Percentiles rank a stretch among this genome's conserved stretches.
phyloP scores from a whole-genome alignment of 2,888 invertebrate genomes.

The Barypeithes pellucidus region DNA sequence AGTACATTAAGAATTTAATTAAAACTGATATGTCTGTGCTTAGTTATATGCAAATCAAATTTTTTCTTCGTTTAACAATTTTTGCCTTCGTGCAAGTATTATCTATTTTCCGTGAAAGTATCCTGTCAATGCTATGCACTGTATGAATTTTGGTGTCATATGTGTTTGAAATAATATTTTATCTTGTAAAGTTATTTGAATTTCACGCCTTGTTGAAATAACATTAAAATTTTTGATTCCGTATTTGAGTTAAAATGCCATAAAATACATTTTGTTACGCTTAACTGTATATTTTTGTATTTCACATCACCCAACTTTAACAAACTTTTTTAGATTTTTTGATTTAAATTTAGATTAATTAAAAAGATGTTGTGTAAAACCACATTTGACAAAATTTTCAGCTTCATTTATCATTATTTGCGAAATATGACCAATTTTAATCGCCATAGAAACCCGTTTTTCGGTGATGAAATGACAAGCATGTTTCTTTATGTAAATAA shows the following conservation, averaged over 20 bases:
- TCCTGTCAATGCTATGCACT: no score
- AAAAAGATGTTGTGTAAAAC: conserved; percentile 6
- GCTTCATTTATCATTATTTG: conserved; percentile 2
- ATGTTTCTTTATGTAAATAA: neutral
- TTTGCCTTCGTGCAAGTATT: no score
- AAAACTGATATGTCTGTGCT: no score
- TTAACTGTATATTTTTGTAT: neutral
- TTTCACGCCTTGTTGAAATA: neutral
- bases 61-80: no score
- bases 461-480: neutral
- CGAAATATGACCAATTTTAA: neutral
- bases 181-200: no score
- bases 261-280: neutral
- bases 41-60: no score
- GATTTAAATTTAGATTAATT: neutral
- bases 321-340: neutral
- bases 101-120: no score
- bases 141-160: no score
- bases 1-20: no score
- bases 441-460: neutral
- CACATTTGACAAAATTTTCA: conserved; percentile 11
- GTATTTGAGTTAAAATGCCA: neutral
- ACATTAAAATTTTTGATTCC: neutral
- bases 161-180: no score
- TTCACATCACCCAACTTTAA: neutral